Base-by-base conservation (phyloP, 2,113 vertebrate genomes). In the Catharus bicknelli region DNA sequence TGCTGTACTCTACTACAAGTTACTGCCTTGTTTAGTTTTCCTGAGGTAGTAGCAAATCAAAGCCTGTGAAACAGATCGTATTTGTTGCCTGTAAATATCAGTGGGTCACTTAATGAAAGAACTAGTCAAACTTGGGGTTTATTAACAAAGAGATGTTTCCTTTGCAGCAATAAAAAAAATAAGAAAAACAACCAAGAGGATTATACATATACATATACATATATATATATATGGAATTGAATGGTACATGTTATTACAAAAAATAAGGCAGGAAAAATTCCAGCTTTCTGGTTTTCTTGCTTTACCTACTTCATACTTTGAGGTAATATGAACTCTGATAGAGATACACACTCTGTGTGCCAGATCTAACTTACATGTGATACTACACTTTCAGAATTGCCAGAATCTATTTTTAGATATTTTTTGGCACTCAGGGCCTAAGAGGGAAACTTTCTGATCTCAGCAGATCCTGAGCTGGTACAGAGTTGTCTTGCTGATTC, bases 21-120 rank as follows among this genome's bases (percentile, higher is more conserved):
- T 91, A 38, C 72, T 88, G 85, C 79, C 70, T 38, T 93, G 62
- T 95, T 89, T 66, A 58, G 14, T 86, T 91, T 95, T 96, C 74
- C 68, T 92, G 51, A 68, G 76, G 63, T 73, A 72, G 86, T 69
- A 91, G 82, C 42, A 90, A 88, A 95, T 89, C 88, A 95, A 94
- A 95, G 90, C 64, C 50, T 79, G 25, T 9, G 38, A 72, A 95
- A 91, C 25, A 93, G 42, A 51, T 89, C 66, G 63, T 75, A 55
- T 63, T 94, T 81, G 77, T 85, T 94, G 54, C 59, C 69, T 73
- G 15, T 75, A 84, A 89, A 83, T 83, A 74, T 42, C 70, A 72
- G 67, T 45, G 72, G 45, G 48, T 75, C 80, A 58, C 53, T 6
- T 3, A 66, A 82, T 77, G 36, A 91, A 88, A 34, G 51, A 90